Evolutionary conservation across 2,888 invertebrate species (phyloP), one percentile per base, ranked within the genome.

Genomic region (Eilema caniola): DNA sequence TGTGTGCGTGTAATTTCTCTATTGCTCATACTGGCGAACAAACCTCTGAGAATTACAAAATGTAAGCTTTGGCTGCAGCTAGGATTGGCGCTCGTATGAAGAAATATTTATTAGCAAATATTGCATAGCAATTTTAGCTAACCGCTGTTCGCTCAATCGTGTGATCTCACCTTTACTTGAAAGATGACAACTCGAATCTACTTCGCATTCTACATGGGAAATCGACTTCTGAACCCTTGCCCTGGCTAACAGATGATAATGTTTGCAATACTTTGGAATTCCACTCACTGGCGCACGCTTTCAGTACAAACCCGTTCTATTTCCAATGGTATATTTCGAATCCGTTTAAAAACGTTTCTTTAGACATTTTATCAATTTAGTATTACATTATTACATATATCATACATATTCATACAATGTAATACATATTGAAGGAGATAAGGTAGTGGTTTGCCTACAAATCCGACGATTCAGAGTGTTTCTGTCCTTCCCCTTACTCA

Each of bases 131-230:
- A 47, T 53, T 53, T 53, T 14, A 23, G 0, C 3, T 23, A 24
- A 33, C 20, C 24, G 62, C 62, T 41, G 20, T 31, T 24, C 3
- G 14, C 3, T 1, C 56, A 16, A 20, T 14, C 3, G 14, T 56
- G 14, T 33, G 33, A 1, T 16, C 59, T 0, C 23, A 62, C 16
- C 71, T 62, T 69, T 61, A 69, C 63, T 20, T 67, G n/a, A 65
- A 76, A 74, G 75, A 82, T 75, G 79, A 78, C 75, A 78, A 77
- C 76, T 80, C 79, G 82, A 83, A 85, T 84, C 79, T 83, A 74
- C 75, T 76, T 67, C 78, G 81, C 80, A 84, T 85, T 85, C 83
- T 84, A 78, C 80, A 85, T 84, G 85, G 85, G 83, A 85, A 87
- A 87, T 87, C 83, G 86, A 87, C 85, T 87, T 85, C 73, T 76